These are phyloP conservation scores for Colinus virginianus DNA, from an alignment of 2,113 vertebrate genomes.

Conservation along the genomic window DNA sequence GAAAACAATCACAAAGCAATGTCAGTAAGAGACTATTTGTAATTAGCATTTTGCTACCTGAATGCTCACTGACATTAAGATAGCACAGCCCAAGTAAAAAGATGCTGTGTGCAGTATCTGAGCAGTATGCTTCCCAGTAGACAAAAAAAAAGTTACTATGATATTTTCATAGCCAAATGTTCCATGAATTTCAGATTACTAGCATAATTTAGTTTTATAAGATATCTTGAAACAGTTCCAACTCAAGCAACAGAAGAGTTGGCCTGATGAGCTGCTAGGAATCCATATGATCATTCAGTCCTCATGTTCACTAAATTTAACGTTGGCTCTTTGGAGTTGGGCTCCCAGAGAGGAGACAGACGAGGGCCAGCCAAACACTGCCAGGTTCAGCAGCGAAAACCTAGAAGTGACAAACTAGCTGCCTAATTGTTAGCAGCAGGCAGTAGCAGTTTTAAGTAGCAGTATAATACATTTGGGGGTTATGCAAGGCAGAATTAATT, in stretches of 20 bases:
- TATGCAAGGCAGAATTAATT: conserved; percentile 35
- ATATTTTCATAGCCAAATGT: conserved; percentile 1
- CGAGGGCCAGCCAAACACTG: background rate
- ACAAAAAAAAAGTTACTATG: background rate
- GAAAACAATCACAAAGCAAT: background rate
- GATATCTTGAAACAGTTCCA: conserved; percentile 40
- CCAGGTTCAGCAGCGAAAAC: background rate
- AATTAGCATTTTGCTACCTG: background rate
- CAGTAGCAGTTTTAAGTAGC: background rate
- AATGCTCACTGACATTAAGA: background rate
- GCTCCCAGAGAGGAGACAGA: background rate
- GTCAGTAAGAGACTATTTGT: background rate
- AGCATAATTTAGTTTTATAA: conserved; percentile 24
- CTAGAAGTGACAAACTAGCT: background rate
- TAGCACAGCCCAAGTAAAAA: background rate
- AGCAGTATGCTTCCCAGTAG: background rate
- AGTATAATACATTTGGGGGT: background rate
- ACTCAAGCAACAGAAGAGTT: background rate
- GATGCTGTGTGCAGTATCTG: background rate
- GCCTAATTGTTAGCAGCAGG: conserved; percentile 35
- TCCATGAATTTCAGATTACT: background rate
- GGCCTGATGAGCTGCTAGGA: background rate
- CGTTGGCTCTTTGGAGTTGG: background rate
- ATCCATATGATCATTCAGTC: background rate
- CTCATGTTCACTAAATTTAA: background rate